Conservation (phyloP, 2,888 invertebrate genomes). For the Ctenicera cuprea region DNA sequence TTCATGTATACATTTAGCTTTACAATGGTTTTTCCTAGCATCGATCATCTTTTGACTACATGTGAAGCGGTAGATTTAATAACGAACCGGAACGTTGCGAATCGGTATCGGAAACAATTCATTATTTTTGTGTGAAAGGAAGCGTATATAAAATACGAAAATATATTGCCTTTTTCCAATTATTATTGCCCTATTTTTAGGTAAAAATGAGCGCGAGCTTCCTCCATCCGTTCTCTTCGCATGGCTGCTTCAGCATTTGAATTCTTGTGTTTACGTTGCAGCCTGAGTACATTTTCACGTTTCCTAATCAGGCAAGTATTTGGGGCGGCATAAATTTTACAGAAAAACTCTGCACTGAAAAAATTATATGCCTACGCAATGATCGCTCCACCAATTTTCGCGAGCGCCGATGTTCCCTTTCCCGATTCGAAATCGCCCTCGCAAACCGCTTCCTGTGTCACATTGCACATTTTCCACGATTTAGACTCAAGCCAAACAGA, state of each 20-base stretch:
- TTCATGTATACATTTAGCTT: slow-evolving; percentile 28
- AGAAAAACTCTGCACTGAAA: slow-evolving; percentile 10
- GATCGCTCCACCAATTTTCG: slow-evolving; percentile 26
- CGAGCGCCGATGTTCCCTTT: slow-evolving; percentile 9
- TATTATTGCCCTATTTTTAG: slow-evolving; percentile 34
- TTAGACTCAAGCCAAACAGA: slow-evolving; percentile 15
- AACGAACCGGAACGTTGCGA: slow-evolving; percentile 28
- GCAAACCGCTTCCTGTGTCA: slow-evolving; percentile 24
- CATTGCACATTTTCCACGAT: slow-evolving; percentile 22
- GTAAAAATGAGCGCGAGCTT: slow-evolving; percentile 24
- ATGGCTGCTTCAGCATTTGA: slow-evolving; percentile 10
- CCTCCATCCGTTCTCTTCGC: slow-evolving; percentile 9
- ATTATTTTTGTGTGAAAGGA: slow-evolving; percentile 38
- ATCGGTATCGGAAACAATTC: slow-evolving; percentile 42
- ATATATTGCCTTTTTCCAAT: slow-evolving; percentile 36
- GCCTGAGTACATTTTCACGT: slow-evolving; percentile 4
- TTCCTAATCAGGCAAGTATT: slow-evolving; percentile 25
- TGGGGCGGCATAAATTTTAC: slow-evolving; percentile 22
- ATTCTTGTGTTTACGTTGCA: slow-evolving; percentile 6
- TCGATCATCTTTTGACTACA: slow-evolving; percentile 36
- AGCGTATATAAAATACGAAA: slow-evolving; percentile 38
- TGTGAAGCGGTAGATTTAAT: slow-evolving; percentile 35
- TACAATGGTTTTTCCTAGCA: slow-evolving; percentile 33
- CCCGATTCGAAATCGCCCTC: slow-evolving; percentile 32
- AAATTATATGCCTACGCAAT: slow-evolving; percentile 30